Evolutionary conservation across 2,888 invertebrate species (phyloP).

Genomic region (Eilema caniola): DNA sequence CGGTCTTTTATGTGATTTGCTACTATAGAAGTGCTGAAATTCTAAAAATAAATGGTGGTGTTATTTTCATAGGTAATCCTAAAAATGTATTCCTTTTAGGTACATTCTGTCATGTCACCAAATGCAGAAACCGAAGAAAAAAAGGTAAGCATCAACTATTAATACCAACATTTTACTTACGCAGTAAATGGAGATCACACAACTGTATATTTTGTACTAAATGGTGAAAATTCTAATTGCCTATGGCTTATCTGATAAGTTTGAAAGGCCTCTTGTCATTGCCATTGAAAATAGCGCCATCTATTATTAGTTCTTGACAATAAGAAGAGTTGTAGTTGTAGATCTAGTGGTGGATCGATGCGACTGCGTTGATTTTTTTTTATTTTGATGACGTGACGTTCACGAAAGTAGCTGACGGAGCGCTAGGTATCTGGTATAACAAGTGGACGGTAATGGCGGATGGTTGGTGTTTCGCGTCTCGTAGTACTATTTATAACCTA

Average conservation of each 20-base stretch:
- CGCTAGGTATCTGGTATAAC: slow-evolving; percentile 66
- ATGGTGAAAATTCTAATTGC: slow-evolving; percentile 44
- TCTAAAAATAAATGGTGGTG: background rate
- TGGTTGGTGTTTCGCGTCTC: slow-evolving; percentile 86
- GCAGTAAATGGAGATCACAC: background rate
- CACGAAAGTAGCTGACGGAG: slow-evolving; percentile 72
- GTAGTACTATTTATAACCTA: slow-evolving; percentile 88
- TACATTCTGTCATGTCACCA: slow-evolving; percentile 57
- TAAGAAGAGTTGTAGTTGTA: slow-evolving; percentile 30
- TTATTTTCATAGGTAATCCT: background rate
- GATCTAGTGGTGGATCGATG: slow-evolving; percentile 49
- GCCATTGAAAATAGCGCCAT: slow-evolving; percentile 60
- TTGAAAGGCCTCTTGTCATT: background rate
- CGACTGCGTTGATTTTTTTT: slow-evolving; percentile 57
- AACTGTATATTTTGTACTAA: background rate
- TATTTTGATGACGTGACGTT: slow-evolving; percentile 84
- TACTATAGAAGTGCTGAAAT: no score
- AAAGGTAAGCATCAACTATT: slow-evolving; percentile 57
- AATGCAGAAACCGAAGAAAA: slow-evolving; percentile 66
- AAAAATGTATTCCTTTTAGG: slow-evolving; percentile 42
- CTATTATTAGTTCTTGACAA: slow-evolving; percentile 52
- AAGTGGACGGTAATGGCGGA: slow-evolving; percentile 86
- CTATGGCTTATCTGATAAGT: background rate
- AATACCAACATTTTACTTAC: background rate
- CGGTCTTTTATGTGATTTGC: no score